Conservation (phyloP, 2,888 invertebrate species). For the Cantharis flavilabris region DNA sequence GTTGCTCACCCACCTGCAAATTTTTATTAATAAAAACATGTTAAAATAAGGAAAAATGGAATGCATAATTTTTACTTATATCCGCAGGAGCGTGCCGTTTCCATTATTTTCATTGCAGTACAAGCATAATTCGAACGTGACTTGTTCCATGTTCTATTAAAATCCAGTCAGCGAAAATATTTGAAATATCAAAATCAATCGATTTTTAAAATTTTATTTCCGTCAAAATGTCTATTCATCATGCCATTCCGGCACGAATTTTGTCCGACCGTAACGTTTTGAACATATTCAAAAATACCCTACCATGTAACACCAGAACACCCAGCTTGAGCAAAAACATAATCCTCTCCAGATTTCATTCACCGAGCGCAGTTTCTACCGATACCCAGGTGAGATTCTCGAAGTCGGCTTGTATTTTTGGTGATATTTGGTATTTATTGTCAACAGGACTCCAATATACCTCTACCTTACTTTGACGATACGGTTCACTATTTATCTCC, state of each 20-base stretch:
- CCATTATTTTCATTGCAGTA: not conserved
- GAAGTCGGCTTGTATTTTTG: not conserved
- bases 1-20: not conserved
- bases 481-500: slow-evolving; percentile 51
- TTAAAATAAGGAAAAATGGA: not conserved
- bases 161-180: not conserved
- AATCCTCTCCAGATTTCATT: not conserved
- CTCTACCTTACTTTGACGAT: slow-evolving; percentile 26
- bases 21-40: not conserved
- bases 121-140: not conserved
- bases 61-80: not conserved
- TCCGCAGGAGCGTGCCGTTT: not conserved
- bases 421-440: not conserved
- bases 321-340: not conserved
- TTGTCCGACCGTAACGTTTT: not conserved
- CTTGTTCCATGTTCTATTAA: not conserved
- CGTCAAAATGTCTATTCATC: not conserved
- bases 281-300: not conserved
- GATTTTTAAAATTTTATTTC: not conserved
- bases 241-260: not conserved
- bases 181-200: not conserved
- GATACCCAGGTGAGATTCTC: not conserved
- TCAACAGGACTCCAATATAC: not conserved
- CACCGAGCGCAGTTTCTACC: not conserved
- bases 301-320: not conserved